Conservation (phyloP, 30 jellyfish, hydroid and myxozoan species). For the Mastigias papua region DNA sequence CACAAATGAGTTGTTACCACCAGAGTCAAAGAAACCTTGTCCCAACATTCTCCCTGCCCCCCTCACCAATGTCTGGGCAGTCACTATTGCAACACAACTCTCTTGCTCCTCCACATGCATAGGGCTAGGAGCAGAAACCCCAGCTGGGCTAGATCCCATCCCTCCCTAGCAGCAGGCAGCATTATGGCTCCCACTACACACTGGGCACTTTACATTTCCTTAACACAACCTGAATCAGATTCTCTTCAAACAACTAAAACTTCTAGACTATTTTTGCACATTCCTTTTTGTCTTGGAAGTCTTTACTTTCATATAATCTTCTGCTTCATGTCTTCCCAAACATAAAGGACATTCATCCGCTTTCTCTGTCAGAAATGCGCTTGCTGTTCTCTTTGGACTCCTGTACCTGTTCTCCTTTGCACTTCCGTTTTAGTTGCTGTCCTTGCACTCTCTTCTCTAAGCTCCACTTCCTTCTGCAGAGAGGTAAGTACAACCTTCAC, state of each 20-base stretch:
- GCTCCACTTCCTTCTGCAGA: slow-evolving; percentile 44
- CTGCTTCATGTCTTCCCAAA: slow-evolving; percentile 23
- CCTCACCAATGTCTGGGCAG: too few relatives aligned
- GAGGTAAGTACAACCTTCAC: slow-evolving; percentile 35
- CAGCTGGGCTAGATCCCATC: too few relatives aligned
- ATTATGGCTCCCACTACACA: too few relatives aligned
- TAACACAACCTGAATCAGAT: slow-evolving; percentile 11
- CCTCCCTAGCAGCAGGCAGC: too few relatives aligned
- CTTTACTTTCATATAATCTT: slow-evolving; percentile 4
- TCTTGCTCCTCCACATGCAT: too few relatives aligned
- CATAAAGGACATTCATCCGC: slow-evolving; percentile 27
- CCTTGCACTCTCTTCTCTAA: slow-evolving; percentile 31
- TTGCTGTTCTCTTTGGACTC: slow-evolving; percentile 41
- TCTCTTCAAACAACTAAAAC: slow-evolving; percentile 25
- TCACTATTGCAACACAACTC: too few relatives aligned
- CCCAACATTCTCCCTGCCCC: too few relatives aligned
- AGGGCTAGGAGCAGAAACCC: too few relatives aligned
- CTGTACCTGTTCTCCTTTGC: slow-evolving; percentile 5
- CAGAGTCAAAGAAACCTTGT: too few relatives aligned
- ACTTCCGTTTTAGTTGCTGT: slow-evolving; percentile 7
- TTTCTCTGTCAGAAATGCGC: slow-evolving; percentile 36
- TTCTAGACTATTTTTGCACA: slow-evolving; percentile 16
- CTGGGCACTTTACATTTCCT: too few relatives aligned
- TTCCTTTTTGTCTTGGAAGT: slow-evolving; percentile 23
- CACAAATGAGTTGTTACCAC: too few relatives aligned